A percentile compares a stretch with the other conserved stretches of the same genome.
Conservation (phyloP, 2,113 vertebrate species). For the Ondatra zibethicus region DNA sequence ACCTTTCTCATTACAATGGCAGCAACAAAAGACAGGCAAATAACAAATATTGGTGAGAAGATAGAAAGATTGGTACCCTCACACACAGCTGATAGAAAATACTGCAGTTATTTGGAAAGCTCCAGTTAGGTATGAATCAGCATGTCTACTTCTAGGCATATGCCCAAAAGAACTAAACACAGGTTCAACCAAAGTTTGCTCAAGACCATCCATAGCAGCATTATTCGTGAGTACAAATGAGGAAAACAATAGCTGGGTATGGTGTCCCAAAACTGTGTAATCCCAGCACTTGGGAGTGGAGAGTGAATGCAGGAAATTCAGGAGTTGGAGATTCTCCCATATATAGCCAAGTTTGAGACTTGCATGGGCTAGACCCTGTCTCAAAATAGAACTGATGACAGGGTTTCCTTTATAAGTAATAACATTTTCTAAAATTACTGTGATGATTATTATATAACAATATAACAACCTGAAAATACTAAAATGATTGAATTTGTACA, state of each 20-base stretch:
- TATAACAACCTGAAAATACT: constrained; percentile 28
- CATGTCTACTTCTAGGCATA: background rate
- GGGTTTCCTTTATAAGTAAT: background rate
- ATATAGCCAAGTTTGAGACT: background rate
- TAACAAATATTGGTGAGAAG: background rate
- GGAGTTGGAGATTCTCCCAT: background rate
- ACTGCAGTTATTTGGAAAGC: background rate
- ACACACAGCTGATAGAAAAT: background rate
- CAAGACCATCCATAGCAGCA: background rate
- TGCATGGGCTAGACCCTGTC: background rate
- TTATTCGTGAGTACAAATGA: background rate
- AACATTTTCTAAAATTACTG: constrained; percentile 43
- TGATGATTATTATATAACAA: background rate
- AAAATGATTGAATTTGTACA: background rate
- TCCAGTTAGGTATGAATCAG: background rate
- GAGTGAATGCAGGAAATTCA: background rate
- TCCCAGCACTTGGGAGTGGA: background rate
- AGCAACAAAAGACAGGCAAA: background rate
- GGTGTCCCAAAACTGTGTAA: background rate
- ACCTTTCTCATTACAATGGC: background rate
- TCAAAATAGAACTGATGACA: background rate
- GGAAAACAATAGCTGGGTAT: background rate
- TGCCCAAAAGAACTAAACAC: constrained; percentile 2
- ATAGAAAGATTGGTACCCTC: background rate
- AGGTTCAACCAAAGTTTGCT: constrained; percentile 7